phyloP scores from a whole-genome alignment of 2,797 vertebrate genomes.

The Sebastes itinus region DNA sequence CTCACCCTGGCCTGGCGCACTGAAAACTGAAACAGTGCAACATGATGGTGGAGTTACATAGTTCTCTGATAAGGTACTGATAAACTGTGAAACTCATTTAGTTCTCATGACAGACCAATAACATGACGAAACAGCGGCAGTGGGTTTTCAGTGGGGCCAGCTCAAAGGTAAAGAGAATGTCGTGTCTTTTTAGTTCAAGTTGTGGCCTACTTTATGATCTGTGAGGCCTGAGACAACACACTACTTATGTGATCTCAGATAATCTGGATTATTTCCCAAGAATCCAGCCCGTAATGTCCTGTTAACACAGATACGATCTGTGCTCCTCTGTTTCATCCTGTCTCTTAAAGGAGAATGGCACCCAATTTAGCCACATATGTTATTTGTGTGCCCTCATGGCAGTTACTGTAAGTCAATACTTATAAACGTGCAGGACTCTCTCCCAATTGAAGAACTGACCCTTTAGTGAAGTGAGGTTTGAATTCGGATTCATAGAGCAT shows the following conservation, averaged over 20 bases:
- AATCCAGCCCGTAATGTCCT: not conserved
- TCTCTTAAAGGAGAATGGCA: slow-evolving; percentile 9
- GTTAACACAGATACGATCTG: not conserved
- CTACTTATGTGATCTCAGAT: not conserved
- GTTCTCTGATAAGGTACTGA: slow-evolving; percentile 65
- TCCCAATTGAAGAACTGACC: not conserved
- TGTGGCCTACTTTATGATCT: not conserved
- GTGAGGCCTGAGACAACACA: not conserved
- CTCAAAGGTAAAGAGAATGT: slow-evolving; percentile 1
- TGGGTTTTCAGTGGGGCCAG: not conserved
- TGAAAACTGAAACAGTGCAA: slow-evolving; percentile 7
- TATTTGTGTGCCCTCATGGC: not conserved
- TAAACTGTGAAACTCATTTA: slow-evolving; percentile 32
- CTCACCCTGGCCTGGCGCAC: not conserved
- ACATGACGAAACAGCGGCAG: not conserved
- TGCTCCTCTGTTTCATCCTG: not conserved
- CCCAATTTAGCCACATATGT: not conserved
- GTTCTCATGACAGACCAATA: slow-evolving; percentile 3
- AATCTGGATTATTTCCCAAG: not conserved
- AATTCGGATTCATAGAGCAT: not conserved
- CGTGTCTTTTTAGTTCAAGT: not conserved
- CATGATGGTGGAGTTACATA: slow-evolving; percentile 35
- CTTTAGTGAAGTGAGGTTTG: not conserved
- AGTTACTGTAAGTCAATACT: not conserved
- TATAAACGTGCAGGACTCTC: not conserved